A percentile compares a stretch with the other conserved stretches of the same genome.
Conservation (phyloP, 2,888 invertebrate species). For the Oeneis ivallda region DNA sequence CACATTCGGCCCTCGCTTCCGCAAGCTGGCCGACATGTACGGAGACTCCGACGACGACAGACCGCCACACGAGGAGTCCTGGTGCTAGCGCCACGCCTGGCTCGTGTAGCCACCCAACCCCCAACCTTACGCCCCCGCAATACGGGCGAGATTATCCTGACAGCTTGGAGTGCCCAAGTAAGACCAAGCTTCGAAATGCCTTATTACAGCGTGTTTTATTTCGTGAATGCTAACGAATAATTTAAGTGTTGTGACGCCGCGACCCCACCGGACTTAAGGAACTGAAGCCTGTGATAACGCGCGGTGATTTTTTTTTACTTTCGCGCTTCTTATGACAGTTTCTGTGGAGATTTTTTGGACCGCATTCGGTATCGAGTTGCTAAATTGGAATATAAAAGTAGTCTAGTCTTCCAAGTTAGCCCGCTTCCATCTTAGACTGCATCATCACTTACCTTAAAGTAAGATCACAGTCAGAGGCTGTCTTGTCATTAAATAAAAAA, state of each 20-base stretch:
- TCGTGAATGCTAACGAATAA: conserved; percentile 28
- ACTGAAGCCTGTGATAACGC: conserved; percentile 55
- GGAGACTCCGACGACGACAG: conserved; percentile 94
- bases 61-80: conserved; percentile 89
- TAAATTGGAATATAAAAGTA: conserved; percentile 15
- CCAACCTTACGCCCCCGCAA: conserved; percentile 47
- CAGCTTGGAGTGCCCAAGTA: conserved; percentile 45
- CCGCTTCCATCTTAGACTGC: too few species aligned
- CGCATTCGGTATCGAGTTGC: neutral
- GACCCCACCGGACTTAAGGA: conserved; percentile 51
- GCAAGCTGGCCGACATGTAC: conserved; percentile 96
- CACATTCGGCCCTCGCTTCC: conserved; percentile 97
- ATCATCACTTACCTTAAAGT: too few species aligned
- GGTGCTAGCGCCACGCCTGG: conserved; percentile 86
- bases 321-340: conserved; percentile 20
- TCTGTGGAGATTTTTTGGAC: neutral
- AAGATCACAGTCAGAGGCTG: too few species aligned
- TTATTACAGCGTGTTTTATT: conserved; percentile 54
- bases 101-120: conserved; percentile 68
- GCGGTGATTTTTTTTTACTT: conserved; percentile 35
- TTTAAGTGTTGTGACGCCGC: conserved; percentile 42
- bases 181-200: conserved; percentile 61
- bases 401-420: too few species aligned
- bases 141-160: conserved; percentile 43
- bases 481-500: too few species aligned